Base-by-base conservation (phyloP, 2,113 vertebrate genomes). In the Elgaria multicarinata region DNA sequence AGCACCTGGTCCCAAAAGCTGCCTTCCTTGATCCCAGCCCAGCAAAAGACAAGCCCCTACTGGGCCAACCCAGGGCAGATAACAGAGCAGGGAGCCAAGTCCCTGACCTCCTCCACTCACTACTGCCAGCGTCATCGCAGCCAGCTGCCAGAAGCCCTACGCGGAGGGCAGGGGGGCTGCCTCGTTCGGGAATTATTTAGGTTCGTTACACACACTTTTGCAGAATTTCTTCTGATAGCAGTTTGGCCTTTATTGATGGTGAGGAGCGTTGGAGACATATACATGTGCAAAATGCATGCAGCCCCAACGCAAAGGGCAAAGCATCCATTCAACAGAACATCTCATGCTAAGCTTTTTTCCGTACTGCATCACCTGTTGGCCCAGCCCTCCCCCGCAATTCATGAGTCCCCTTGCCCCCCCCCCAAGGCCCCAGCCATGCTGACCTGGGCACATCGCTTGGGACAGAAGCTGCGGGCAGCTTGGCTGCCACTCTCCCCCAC, bases 321-420 rank as follows among this genome's bases (percentile, higher is more conserved):
- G 31, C 78, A 36, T 33, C 33, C 33, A 16, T 36, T 72, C 36
- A 18, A 39, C 10, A 75, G 2, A 39, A 22, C 67, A 31, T 33
- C 67, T 69, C 28, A 33, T 31, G 20, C 50, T 53, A 22, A 62
- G 58, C 20, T 18, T 62, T 22, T 62, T 58, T 22, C 58, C 58
- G 2, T 62, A 22, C 3, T 2, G 16, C 58, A 62, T 0, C 16
- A 10, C 3, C 58, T 62, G 9, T 14, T 58, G 55, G 55, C 55
- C 3, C 55, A 58, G 10, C 46, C 1, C 26, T 14, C 14, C 46
- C 18, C 46, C 28, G 8, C 46, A 50, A 50, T 50, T 50, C 46
- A 16, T 1, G 6, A 5, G 0, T n/a, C 14, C 50, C 28, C 26
- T 14, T 53, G 13, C 50, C 33, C 31, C 26, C 6, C 0, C 2